Conservation (phyloP, 2,888 invertebrate species). For the Chymomyza amoena region DNA sequence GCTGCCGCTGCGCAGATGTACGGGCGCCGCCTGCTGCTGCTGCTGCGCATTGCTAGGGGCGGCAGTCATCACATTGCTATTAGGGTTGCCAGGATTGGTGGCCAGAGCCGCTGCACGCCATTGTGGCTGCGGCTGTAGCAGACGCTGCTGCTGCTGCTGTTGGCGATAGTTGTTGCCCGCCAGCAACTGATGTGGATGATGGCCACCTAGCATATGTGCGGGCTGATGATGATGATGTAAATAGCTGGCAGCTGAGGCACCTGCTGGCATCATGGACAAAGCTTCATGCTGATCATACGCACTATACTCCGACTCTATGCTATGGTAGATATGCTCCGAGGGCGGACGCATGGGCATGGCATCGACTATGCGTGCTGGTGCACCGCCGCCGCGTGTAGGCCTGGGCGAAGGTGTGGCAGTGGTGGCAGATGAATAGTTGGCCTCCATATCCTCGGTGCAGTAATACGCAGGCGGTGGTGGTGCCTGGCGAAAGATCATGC, state of each 20-base stretch:
- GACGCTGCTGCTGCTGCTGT: slow-evolving; percentile 63
- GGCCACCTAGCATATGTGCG: slow-evolving; percentile 17
- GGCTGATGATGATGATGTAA: slow-evolving; percentile 58
- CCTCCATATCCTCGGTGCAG: slow-evolving; percentile 80
- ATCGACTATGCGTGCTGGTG: slow-evolving; percentile 67
- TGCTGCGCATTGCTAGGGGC: slow-evolving; percentile 39
- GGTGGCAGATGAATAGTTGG: slow-evolving; percentile 83
- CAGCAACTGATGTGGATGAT: slow-evolving; percentile 51
- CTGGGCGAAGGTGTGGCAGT: slow-evolving; percentile 83
- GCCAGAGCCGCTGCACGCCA: slow-evolving; percentile 50
- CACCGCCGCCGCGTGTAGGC: slow-evolving; percentile 77
- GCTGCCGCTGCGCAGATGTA: slow-evolving; percentile 76
- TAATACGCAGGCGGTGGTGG: slow-evolving; percentile 81
- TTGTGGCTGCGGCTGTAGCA: slow-evolving; percentile 64
- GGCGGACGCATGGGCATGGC: slow-evolving; percentile 84
- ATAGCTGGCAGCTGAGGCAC: slow-evolving; percentile 54
- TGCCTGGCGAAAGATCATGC: slow-evolving; percentile 79
- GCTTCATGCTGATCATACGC: slow-evolving; percentile 85
- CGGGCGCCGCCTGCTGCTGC: slow-evolving; percentile 64
- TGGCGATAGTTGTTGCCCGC: slow-evolving; percentile 55
- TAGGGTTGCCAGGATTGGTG: slow-evolving; percentile 34
- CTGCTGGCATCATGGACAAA: slow-evolving; percentile 78
- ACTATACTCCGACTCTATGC: slow-evolving; percentile 93
- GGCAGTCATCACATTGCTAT: slow-evolving; percentile 28
- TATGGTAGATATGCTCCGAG: slow-evolving; percentile 93